Evolutionary conservation across 2,113 vertebrate species (phyloP).

Genomic region (Aptenodytes forsteri): DNA sequence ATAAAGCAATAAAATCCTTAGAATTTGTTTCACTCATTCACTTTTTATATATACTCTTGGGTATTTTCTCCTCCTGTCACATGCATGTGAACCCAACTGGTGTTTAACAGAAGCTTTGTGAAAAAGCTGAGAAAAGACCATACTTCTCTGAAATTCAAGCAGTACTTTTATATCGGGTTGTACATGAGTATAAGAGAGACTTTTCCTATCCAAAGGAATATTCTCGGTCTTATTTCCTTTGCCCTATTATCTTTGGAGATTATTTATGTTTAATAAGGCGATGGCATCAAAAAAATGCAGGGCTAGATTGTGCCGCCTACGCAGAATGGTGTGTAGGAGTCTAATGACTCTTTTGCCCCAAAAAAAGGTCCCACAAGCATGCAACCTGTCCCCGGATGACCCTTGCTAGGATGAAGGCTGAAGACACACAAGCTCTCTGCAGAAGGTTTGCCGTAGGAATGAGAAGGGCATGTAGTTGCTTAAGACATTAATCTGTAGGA

Average conservation of each 20-base stretch:
- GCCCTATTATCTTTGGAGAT: not conserved
- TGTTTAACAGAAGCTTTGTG: not conserved
- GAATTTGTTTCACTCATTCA: not conserved
- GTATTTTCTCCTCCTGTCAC: not conserved
- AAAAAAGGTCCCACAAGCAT: not conserved
- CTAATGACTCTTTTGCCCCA: not conserved
- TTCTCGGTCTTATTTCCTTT: not conserved
- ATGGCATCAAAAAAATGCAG: not conserved
- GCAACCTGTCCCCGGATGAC: not conserved
- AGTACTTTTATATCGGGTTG: not conserved
- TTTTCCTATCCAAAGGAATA: not conserved
- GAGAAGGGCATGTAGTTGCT: not conserved
- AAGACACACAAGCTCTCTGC: not conserved
- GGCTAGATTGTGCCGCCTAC: not conserved
- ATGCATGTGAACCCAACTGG: not conserved
- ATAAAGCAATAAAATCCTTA: not conserved
- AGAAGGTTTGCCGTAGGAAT: not conserved
- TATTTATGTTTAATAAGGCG: conserved; percentile 4
- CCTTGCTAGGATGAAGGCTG: not conserved
- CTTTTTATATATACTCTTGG: not conserved
- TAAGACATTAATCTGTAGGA: not conserved
- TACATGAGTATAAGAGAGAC: not conserved
- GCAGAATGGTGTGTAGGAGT: not conserved
- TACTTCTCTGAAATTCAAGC: not conserved
- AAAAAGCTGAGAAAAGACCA: not conserved